These are phyloP conservation scores for Cryptomyrus ogoouensis DNA, from an alignment of 2,113 vertebrate species.

Conservation along the genomic window DNA sequence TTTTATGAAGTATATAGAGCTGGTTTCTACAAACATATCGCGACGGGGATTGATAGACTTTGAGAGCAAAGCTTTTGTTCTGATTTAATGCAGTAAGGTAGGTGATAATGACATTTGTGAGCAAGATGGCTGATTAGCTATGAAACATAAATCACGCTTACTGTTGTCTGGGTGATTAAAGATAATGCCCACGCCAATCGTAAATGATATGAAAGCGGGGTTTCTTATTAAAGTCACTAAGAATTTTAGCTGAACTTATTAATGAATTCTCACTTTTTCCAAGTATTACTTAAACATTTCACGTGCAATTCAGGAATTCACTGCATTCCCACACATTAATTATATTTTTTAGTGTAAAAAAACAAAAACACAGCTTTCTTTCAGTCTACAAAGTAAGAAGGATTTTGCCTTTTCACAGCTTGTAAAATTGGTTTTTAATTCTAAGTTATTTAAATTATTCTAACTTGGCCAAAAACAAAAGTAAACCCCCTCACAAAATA, in stretches of 20 bases:
- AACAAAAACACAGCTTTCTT: not conserved
- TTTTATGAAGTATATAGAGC: not conserved
- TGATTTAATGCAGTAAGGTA: not conserved
- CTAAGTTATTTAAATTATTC: not conserved
- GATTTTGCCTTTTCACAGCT: not conserved
- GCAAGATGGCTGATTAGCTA: not conserved
- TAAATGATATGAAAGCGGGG: not conserved
- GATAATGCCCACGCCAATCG: not conserved
- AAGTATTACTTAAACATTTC: not conserved
- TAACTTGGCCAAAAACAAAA: not conserved
- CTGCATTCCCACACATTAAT: not conserved
- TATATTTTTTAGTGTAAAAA: not conserved
- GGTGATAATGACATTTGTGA: not conserved
- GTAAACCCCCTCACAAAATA: not conserved
- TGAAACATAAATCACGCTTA: not conserved
- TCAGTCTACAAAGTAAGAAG: not conserved
- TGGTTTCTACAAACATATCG: not conserved
- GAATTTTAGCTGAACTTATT: not conserved
- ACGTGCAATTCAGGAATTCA: not conserved
- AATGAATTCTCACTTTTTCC: not conserved
- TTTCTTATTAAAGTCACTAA: not conserved
- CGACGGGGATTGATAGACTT: not conserved
- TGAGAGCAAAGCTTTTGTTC: not conserved
- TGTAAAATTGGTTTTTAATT: slow-evolving; percentile 2
- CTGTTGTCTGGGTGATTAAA: not conserved